Conservation (phyloP, 1,140 invertebrate genomes). For the Littorina saxatilis region DNA sequence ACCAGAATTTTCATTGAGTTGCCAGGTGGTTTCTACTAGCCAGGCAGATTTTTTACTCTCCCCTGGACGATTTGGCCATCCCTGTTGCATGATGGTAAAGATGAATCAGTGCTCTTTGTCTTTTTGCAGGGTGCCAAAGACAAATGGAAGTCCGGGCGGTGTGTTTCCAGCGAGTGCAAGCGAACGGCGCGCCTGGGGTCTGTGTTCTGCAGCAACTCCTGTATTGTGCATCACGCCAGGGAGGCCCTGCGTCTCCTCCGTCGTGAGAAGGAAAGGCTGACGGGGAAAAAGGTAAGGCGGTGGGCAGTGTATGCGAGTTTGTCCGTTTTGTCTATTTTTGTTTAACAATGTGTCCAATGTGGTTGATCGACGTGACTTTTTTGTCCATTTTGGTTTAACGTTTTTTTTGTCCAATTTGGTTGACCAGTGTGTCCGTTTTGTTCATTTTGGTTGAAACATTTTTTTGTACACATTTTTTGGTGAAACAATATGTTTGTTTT, state of each 20-base stretch:
- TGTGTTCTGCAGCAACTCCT: constrained; percentile 90
- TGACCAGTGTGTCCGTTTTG: no score
- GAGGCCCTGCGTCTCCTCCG: constrained; percentile 79
- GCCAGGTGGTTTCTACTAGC: no score
- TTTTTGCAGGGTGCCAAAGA: constrained; percentile 1
- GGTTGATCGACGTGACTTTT: neutral
- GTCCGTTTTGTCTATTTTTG: neutral
- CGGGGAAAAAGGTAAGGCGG: constrained; percentile 51
- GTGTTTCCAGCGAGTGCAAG: constrained; percentile 63
- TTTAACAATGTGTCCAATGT: neutral
- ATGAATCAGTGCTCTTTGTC: no score
- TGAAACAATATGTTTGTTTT: no score
- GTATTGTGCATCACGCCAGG: constrained; percentile 89
- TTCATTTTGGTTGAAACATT: no score
- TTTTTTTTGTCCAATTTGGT: no score
- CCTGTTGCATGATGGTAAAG: no score
- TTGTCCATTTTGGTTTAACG: no score
- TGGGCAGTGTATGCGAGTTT: neutral
- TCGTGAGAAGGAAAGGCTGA: constrained; percentile 57
- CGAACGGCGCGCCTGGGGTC: constrained; percentile 81
- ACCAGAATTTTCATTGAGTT: no score
- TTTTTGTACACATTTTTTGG: no score
- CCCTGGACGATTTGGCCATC: no score
- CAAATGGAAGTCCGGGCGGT: constrained; percentile 31
- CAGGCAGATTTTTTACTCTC: no score